Percentiles rank a stretch among this genome's conserved stretches.
Conservation (phyloP, 2,888 invertebrate genomes). For the Nomada goodeniana region DNA sequence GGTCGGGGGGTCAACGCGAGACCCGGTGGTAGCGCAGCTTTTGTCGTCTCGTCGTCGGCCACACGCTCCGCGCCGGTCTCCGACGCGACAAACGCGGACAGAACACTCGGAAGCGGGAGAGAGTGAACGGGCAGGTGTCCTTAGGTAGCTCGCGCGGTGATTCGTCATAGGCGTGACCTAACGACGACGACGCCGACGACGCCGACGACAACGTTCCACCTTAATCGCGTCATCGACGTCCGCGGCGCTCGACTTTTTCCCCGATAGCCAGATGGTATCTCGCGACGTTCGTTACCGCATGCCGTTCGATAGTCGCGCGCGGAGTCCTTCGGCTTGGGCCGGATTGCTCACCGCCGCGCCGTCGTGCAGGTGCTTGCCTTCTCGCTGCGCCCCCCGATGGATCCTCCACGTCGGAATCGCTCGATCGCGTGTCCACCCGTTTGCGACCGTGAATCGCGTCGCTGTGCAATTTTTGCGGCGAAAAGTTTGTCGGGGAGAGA, state of each 20-base stretch:
- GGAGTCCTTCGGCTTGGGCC: constrained; percentile 40
- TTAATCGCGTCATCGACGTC: constrained; percentile 70
- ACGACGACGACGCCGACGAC: constrained; percentile 34
- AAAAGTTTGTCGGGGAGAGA: constrained; percentile 19
- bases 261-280: constrained; percentile 46
- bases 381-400: background rate
- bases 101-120: background rate
- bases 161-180: constrained; percentile 71
- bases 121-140: constrained; percentile 44
- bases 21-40: constrained; percentile 57
- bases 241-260: constrained; percentile 67
- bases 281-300: constrained; percentile 58
- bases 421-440: constrained; percentile 9
- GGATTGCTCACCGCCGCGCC: constrained; percentile 8
- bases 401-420: background rate
- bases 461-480: background rate
- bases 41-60: constrained; percentile 46
- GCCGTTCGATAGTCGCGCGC: constrained; percentile 44
- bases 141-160: constrained; percentile 59
- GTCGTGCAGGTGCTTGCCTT: constrained; percentile 20
- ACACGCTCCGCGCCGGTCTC: constrained; percentile 8
- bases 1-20: constrained; percentile 48
- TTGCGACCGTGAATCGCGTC: background rate
- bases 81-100: background rate
- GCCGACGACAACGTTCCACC: constrained; percentile 61